These are phyloP conservation scores for Laodelphax striatellus DNA, from an alignment of 1,140 invertebrate species.

Conservation along the genomic window DNA sequence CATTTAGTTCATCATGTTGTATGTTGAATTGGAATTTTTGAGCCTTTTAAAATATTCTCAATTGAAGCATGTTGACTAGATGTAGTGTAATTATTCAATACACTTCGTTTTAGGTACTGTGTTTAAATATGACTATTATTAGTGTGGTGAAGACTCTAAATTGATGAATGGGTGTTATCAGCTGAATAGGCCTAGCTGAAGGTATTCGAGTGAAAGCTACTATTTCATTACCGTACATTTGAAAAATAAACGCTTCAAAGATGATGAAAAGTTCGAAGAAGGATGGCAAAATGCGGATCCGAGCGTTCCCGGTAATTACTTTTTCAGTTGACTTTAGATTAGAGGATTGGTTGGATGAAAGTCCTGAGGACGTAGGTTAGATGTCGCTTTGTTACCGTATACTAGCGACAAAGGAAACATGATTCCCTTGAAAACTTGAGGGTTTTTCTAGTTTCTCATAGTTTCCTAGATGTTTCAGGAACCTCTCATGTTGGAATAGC, in stretches of 20 bases:
- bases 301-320: constrained; percentile 86
- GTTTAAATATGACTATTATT: too few species aligned
- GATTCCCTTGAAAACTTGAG: not conserved
- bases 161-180: not conserved
- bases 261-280: constrained; percentile 75
- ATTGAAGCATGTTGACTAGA: too few species aligned
- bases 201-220: constrained; percentile 9
- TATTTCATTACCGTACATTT: not conserved
- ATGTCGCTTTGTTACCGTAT: not conserved
- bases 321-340: constrained; percentile 6
- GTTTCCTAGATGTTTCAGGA: not conserved
- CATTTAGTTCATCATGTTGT: too few species aligned
- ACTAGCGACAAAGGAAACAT: not conserved
- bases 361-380: not conserved
- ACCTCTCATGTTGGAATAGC: not conserved
- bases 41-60: too few species aligned
- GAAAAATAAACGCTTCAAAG: not conserved
- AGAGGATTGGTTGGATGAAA: not conserved
- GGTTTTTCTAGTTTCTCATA: not conserved
- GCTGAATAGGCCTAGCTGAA: constrained; percentile 7
- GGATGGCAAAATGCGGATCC: constrained; percentile 92
- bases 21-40: too few species aligned
- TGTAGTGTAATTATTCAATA: too few species aligned
- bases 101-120: too few species aligned
- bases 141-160: too few species aligned